phyloP scores from a whole-genome alignment of 1,140 invertebrate species.

The Hyles vespertilio region DNA sequence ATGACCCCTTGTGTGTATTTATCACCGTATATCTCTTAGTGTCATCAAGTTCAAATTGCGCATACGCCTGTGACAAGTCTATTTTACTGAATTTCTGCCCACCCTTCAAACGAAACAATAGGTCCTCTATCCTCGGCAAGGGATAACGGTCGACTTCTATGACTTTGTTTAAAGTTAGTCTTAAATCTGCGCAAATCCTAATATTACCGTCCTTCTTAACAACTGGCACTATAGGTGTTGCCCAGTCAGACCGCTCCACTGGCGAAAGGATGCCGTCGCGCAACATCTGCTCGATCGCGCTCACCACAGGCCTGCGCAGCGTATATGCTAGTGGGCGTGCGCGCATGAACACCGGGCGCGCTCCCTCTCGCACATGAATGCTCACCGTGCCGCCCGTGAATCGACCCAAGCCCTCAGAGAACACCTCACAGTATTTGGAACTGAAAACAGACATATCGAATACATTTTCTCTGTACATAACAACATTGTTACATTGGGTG shows the following conservation, averaged over 20 bases:
- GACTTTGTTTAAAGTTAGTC: too few species aligned
- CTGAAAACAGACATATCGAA: slow-evolving; percentile 12
- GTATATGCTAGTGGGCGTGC: slow-evolving; percentile 37
- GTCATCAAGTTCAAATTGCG: too few species aligned
- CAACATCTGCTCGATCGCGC: too few species aligned
- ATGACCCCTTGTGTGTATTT: slow-evolving; percentile 38
- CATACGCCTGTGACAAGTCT: too few species aligned
- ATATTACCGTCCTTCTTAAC: slow-evolving; percentile 31
- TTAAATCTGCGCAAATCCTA: slow-evolving; percentile 35
- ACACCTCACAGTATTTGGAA: slow-evolving; percentile 36
- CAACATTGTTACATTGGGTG: too few species aligned
- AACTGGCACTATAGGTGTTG: slow-evolving; percentile 12
- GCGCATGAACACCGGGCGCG: slow-evolving; percentile 31
- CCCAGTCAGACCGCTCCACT: too few species aligned
- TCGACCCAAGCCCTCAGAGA: slow-evolving; percentile 31
- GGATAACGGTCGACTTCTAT: too few species aligned
- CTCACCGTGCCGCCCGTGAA: slow-evolving; percentile 29
- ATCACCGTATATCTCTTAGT: slow-evolving; percentile 28
- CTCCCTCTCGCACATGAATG: slow-evolving; percentile 15
- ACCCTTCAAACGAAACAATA: slow-evolving; percentile 17
- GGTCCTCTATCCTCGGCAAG: too few species aligned
- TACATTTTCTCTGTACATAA: too few species aligned
- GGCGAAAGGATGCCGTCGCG: too few species aligned
- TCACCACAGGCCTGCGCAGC: slow-evolving; percentile 12
- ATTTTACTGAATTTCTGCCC: slow-evolving; percentile 4